Base-by-base conservation (phyloP, 2,888 invertebrate species). In the Troides aeacus region DNA sequence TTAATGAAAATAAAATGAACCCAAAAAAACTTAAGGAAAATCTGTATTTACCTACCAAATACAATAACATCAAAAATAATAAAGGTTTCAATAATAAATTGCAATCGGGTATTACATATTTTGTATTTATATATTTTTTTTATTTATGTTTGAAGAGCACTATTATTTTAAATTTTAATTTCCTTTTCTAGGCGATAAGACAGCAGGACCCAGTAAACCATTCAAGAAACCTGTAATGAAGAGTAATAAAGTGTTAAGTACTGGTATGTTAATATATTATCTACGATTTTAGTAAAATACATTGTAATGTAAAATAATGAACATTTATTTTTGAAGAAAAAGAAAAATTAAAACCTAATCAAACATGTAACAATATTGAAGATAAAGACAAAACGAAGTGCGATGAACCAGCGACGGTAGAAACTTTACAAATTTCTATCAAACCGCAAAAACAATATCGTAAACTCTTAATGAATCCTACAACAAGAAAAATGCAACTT, bases 291-390 rank as follows among this genome's bases (percentile, higher is more conserved):
- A 7, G n/a, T 42, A 5, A 21, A n/a, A 24, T 64, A 36, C 1
- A 50, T 2, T 36, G 8, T 12, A 12, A 36, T 36, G 10, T 56
- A 60, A 60, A 60, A 63, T 46, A 30, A 57, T 50, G 30, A 30
- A 1, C 23, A 17, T 53, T n/a, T 36, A 7, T 69, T 68, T 24
- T 17, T 60, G 65, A 46, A n/a, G 50, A 59, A 15, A 67, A 68
- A 50, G 72, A 71, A 3, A 84, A 77, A 72, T 3, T 64, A 5
- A 85, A 81, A 73, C 75, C 81, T 15, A 87, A 85, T 74, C 53
- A 53, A 18, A 53, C 1, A 46, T 15, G 15, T 15, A 15, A 46
- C 46, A 46, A 15, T 15, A 46, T 15, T 46, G 46, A 46, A 46
- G 12, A 46, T 46, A 46, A 21, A 18, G 56, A 79, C 0, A 84